Base-by-base conservation (phyloP, 2,113 vertebrate genomes). In the Poicephalus meyeri region DNA sequence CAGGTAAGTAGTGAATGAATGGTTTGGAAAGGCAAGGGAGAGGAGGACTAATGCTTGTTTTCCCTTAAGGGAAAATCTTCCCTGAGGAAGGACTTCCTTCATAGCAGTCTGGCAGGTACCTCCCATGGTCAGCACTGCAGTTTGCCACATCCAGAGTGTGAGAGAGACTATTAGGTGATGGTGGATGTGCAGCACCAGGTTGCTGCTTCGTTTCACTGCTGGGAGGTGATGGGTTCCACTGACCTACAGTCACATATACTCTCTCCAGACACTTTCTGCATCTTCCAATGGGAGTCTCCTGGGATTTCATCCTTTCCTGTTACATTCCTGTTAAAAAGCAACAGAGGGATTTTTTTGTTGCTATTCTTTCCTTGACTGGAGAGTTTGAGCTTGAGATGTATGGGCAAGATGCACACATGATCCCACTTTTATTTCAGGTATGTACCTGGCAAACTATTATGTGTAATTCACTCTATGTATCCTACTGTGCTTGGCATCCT, bases 131-230 rank as follows among this genome's bases (percentile, higher is more conserved):
- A 49, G 41, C 61, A 10, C 37, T 25, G 17, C 42, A 42, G 39
- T 21, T 44, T 3, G 1, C 20, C 42, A 8, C 0, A 0, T 49
- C 61, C 2, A 0, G 21, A 19, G 9, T 4, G 13, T 39, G 61
- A 11, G 11, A 26, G 55, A 50, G 17, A 25, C 29, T 52, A 18
- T 55, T 29, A 29, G 23, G 12, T 18, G 26, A 7, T 35, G 8
- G 53, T 41, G 41, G 35, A 37, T 5, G 25, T 33, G 29, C 17
- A 84, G 65, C 16, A 63, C 46, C 42, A n/a, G 10, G 19, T 23
- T 16, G 0, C 46, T 37, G 50, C 39, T 90, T 44, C n/a, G 5
- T 53, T 90, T 77, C 37, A 23, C 39, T 58, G 41, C 50, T 47
- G 47, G 49, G 44, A 55, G 25, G 19, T 37, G n/a, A 23, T 63